A percentile compares a stretch with the other conserved stretches of the same genome.
These are phyloP conservation scores for Folsomia manolachei DNA, from an alignment of 2,888 invertebrate genomes.

Conservation along the genomic window DNA sequence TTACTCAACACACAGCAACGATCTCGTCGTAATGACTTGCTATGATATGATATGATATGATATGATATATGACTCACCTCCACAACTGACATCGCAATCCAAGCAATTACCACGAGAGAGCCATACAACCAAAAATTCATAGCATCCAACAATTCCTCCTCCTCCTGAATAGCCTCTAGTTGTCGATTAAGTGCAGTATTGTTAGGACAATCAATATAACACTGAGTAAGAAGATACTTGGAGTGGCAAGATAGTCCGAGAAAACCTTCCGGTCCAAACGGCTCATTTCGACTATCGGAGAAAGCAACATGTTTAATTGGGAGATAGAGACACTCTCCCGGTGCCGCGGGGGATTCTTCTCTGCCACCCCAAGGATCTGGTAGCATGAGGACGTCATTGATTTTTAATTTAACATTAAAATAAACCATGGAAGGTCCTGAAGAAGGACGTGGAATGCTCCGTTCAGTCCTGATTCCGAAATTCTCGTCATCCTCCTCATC, in stretches of 20 bases:
- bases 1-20: constrained; percentile 66
- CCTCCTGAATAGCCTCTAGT: constrained; percentile 37
- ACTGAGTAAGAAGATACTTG: constrained; percentile 29
- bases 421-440: constrained; percentile 6
- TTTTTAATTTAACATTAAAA: constrained; percentile 27
- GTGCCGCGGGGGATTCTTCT: not conserved
- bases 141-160: constrained; percentile 41
- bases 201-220: constrained; percentile 42
- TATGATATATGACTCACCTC: too few species aligned
- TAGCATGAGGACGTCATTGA: constrained; percentile 12
- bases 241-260: constrained; percentile 34
- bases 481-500: constrained; percentile 5
- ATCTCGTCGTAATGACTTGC: constrained; percentile 59
- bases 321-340: constrained; percentile 34
- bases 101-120: constrained; percentile 70
- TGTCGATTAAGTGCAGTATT: constrained; percentile 44
- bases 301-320: constrained; percentile 38
- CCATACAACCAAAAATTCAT: constrained; percentile 78
- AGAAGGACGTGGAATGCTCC: not conserved
- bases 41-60: too few species aligned
- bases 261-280: constrained; percentile 12
- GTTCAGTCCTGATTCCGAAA: constrained; percentile 4
- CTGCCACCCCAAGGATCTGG: not conserved
- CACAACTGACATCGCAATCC: constrained; percentile 80
- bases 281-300: not conserved